Evolutionary conservation across 2,888 invertebrate species (phyloP), one percentile per base, ranked within the genome.

Genomic region (Meiosimyza platycephala): DNA sequence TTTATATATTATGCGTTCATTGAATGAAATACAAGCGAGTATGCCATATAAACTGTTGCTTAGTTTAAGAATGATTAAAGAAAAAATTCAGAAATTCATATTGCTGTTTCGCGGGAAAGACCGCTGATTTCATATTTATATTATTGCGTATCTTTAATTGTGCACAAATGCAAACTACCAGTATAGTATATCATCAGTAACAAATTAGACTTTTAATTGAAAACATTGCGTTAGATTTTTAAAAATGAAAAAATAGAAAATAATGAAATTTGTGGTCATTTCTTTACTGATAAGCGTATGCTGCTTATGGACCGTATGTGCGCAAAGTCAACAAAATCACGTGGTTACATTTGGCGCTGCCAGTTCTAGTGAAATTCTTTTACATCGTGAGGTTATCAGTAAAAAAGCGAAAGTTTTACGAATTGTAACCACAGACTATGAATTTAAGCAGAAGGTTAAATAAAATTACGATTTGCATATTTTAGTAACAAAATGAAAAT

Each of bases 291-390:
- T 57, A 28, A 28, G 18, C 9, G 5, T 15, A 6, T 9, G 40
- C 40, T 9, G 40, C 40, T 9, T 40, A 9, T 40, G 40, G 9
- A 40, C 40, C 9, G 9, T 40, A 40, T 40, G 9, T 9, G 40
- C 40, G 40, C 6, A 40, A 9, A 40, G 40, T 9, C 40, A 40
- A 22, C 15, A 15, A 51, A 57, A 18, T 67, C 57, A n/a, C 7
- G 40, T 47, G 13, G 22, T 54, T 3, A 66, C 72, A n/a, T 80
- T 78, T 76, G 81, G 80, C 40, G 79, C 77, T n/a, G 76, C 75
- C 1, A 72, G 78, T 15, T 72, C 75, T 28, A 68, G 76, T 33
- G 79, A 79, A 68, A 75, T 79, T 2, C 78, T 77, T 64, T 47
- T 80, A 9, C 76, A 72, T 22, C 76, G 79, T 13, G 76, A 78